A percentile compares a stretch with the other conserved stretches of the same genome.
These are phyloP conservation scores for Mythimna pallens DNA, from an alignment of 2,888 invertebrate species.

Conservation along the genomic window DNA sequence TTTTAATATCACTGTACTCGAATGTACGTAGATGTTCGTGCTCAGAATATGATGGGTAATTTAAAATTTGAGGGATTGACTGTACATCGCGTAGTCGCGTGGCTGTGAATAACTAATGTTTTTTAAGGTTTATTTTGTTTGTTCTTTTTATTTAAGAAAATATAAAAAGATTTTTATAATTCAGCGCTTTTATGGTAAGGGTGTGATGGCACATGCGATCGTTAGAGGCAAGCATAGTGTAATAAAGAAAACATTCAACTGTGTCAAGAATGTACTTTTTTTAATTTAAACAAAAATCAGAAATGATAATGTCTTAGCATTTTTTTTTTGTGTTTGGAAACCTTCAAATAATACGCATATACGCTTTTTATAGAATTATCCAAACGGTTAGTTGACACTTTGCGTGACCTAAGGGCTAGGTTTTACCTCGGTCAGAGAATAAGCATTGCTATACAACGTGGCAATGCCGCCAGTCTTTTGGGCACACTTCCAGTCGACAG, in stretches of 20 bases:
- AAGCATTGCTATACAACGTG: too few species aligned
- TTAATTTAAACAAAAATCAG: too few species aligned
- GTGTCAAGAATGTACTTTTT: background rate
- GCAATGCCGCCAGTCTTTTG: too few species aligned
- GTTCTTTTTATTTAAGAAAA: slow-evolving; percentile 7
- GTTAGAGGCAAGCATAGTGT: background rate
- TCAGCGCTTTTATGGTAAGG: background rate
- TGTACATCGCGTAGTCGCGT: slow-evolving; percentile 29
- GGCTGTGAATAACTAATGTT: slow-evolving; percentile 33
- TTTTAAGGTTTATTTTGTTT: slow-evolving; percentile 1
- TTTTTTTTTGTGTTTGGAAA: too few species aligned
- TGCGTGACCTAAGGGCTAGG: too few species aligned
- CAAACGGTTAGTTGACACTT: too few species aligned
- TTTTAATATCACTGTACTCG: slow-evolving; percentile 69
- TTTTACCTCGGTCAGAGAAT: too few species aligned
- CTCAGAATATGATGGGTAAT: slow-evolving; percentile 46
- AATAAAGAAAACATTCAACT: slow-evolving; percentile 1
- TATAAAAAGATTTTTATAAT: background rate
- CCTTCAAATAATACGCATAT: too few species aligned
- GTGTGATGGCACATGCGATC: background rate
- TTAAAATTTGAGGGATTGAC: slow-evolving; percentile 42
- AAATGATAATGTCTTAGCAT: too few species aligned
- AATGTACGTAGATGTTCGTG: slow-evolving; percentile 47
- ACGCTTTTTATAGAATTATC: too few species aligned
- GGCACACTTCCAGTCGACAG: too few species aligned